These are phyloP conservation scores for Apodemus speciosus DNA, from an alignment of 2,113 vertebrate species.

Conservation along the genomic window DNA sequence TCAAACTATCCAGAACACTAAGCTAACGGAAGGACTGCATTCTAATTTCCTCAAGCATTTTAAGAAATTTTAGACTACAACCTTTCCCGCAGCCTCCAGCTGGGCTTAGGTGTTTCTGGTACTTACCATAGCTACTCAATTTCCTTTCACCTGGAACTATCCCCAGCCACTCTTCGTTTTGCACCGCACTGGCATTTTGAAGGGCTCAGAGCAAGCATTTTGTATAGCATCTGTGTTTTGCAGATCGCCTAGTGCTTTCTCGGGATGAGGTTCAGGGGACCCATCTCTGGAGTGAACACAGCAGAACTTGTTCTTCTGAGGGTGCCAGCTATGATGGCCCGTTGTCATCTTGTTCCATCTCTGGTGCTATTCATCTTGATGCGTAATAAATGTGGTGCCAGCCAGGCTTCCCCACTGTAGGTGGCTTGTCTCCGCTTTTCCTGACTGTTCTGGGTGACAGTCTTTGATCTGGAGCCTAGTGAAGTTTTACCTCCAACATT, in stretches of 20 bases:
- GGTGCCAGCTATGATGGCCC: neutral
- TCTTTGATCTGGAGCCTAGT: neutral
- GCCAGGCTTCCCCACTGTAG: neutral
- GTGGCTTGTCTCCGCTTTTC: neutral
- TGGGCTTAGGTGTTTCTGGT: neutral
- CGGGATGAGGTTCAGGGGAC: neutral
- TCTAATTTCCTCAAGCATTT: constrained; percentile 15
- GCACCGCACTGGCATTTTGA: neutral
- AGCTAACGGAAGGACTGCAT: neutral
- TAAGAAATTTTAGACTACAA: neutral
- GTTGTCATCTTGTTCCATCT: neutral
- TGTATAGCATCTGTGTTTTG: neutral
- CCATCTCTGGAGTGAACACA: neutral
- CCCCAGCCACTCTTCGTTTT: constrained; percentile 8
- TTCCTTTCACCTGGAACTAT: neutral
- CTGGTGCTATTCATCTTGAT: neutral
- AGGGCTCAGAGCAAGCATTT: neutral
- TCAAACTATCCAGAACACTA: neutral
- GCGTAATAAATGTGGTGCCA: neutral
- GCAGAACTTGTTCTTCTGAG: neutral
- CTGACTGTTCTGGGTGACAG: neutral
- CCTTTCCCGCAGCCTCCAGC: neutral
- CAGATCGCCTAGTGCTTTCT: neutral
- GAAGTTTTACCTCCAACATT: neutral
- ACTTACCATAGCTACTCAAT: neutral